Evolutionary conservation across 2,888 invertebrate species (phyloP), one percentile per base, ranked within the genome.

Genomic region (Schrankia costaestrigalis): DNA sequence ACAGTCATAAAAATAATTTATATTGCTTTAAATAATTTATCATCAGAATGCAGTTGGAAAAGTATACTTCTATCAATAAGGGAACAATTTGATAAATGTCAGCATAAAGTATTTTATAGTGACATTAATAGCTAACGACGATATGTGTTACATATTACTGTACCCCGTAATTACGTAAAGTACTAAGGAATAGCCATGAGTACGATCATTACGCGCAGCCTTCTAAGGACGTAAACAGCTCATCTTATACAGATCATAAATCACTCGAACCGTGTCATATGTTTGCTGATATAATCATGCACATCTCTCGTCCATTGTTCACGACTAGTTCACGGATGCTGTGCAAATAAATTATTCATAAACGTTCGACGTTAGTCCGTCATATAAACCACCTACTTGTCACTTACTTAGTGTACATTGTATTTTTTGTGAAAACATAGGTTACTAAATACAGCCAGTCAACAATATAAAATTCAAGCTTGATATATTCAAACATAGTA

Each of bases 301-400:
- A 59, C 59, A 57, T 46, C 49, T 58, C 67, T 65, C 67, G 57
- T 63, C 68, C 59, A 76, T 82, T 82, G 83, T 82, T 76, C 66
- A 74, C 69, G 70, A 70, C 62, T 38, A 57, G 63, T 61, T 72
- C 59, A 60, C 72, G 70, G 71, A 79, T 78, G 68, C 66, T 62
- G 54, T 51, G 36, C 42, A 54, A 53, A 72, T 78, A 71, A 73
- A 76, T 79, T 64, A 77, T 77, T 78, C 71, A 78, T 80, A 66
- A 63, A 57, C 44, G 52, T 44, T 59, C 46, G 41, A 43, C 34
- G 42, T 52, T 37, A 27, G 37, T 23, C 24, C 46, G 26, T 36
- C 41, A 38, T 43, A 17, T 23, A 15, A n/a, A 34, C 19, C 31
- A 26, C 37, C 44, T 36, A 34, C 34, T 34, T 41, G 35, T 30